Evolutionary conservation across 2,888 invertebrate genomes (phyloP).

Genomic region (Pheosia gnoma): DNA sequence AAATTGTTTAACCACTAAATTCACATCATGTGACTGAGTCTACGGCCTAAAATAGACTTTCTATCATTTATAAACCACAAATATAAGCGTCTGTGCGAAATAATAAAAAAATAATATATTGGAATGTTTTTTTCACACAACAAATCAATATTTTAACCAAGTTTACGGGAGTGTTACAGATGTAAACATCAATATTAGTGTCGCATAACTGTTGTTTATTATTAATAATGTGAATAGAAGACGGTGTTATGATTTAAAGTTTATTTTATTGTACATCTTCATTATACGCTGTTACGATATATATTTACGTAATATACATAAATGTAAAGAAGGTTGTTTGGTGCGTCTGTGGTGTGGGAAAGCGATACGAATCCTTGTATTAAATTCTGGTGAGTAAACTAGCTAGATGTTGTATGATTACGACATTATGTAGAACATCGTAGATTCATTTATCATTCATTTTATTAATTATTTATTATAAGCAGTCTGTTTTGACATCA

Average conservation of each 20-base stretch:
- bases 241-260: not conserved
- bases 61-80: conserved; percentile 22
- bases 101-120: not conserved
- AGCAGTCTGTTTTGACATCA: too few relatives aligned
- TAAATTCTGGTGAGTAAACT: conserved; percentile 37
- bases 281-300: not conserved
- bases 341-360: conserved; percentile 18
- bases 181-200: conserved; percentile 24
- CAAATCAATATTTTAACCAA: conserved; percentile 32
- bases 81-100: conserved; percentile 5
- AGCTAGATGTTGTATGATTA: conserved; percentile 9
- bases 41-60: conserved; percentile 39
- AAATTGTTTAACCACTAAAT: conserved; percentile 50
- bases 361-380: conserved; percentile 28
- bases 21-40: conserved; percentile 58
- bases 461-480: too few relatives aligned
- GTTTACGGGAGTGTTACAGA: conserved; percentile 17
- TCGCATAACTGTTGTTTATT: conserved; percentile 31
- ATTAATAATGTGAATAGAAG: conserved; percentile 12
- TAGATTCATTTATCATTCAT: not conserved
- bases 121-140: conserved; percentile 16
- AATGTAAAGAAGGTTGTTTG: conserved; percentile 9
- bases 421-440: not conserved
- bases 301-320: conserved; percentile 40
- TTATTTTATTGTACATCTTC: not conserved